phyloP scores from a whole-genome alignment of 2,888 invertebrate species.

The Pantelozetes paolii region DNA sequence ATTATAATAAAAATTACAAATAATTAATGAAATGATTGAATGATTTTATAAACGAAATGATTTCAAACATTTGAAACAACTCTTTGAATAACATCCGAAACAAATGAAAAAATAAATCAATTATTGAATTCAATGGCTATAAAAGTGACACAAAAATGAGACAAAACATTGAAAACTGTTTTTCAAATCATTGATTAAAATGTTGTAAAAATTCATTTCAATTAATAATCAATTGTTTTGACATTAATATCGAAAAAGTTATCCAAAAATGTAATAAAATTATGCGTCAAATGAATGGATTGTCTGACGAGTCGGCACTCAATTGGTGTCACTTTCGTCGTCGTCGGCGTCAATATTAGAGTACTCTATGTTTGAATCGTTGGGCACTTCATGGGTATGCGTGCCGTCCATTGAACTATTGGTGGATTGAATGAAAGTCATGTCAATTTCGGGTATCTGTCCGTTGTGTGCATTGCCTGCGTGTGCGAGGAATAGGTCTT shows the following conservation, averaged over 20 bases:
- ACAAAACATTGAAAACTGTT: neutral
- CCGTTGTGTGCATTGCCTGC: slow-evolving; percentile 60
- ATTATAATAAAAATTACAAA: neutral
- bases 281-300: neutral
- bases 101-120: slow-evolving; percentile 46
- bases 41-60: neutral
- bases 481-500: slow-evolving; percentile 74
- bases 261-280: neutral
- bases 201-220: too few relatives aligned
- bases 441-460: slow-evolving; percentile 51
- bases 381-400: slow-evolving; percentile 9
- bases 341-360: slow-evolving; percentile 26
- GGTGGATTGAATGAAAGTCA: neutral
- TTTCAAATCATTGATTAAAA: too few relatives aligned
- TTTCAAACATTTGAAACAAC: neutral
- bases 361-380: neutral
- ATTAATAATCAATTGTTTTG: neutral
- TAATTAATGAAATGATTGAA: neutral
- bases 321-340: slow-evolving; percentile 23
- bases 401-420: too few relatives aligned
- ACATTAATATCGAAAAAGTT: neutral
- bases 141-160: neutral
- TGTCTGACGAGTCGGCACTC: neutral
- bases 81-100: neutral
- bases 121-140: too few relatives aligned